Percentiles rank a stretch among this genome's conserved stretches.
These are phyloP conservation scores for Melopsittacus undulatus DNA, from an alignment of 2,797 vertebrate species.

Conservation along the genomic window DNA sequence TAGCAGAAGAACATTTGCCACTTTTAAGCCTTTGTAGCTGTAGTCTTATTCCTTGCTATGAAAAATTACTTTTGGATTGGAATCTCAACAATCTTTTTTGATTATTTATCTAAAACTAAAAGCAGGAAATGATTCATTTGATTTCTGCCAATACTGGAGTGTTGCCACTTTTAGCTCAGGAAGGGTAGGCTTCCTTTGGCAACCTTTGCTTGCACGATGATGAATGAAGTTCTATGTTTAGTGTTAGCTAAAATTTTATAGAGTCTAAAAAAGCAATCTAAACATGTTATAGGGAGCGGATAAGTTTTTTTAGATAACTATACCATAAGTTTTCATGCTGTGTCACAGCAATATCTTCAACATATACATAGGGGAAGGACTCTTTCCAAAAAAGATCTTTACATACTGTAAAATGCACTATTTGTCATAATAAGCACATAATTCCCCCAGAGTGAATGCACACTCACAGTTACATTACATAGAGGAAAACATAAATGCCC, in stretches of 20 bases:
- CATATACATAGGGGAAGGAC: conserved; percentile 1
- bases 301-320: conserved; percentile 84
- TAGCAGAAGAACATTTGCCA: not conserved
- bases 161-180: conserved; percentile 89
- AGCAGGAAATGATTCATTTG: conserved; percentile 92
- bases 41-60: conserved; percentile 50
- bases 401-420: conserved; percentile 36
- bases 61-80: conserved; percentile 79
- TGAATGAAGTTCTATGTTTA: conserved; percentile 97
- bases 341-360: conserved; percentile 67
- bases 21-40: conserved; percentile 38
- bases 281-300: conserved; percentile 81
- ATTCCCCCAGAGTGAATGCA: not conserved
- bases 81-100: conserved; percentile 82
- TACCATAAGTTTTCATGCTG: conserved; percentile 53
- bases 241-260: conserved; percentile 84
- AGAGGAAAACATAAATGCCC: conserved; percentile 39
- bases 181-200: conserved; percentile 89
- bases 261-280: conserved; percentile 87
- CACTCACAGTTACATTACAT: conserved; percentile 11
- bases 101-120: conserved; percentile 86
- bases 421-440: conserved; percentile 51
- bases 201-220: conserved; percentile 82
- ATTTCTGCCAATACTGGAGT: conserved; percentile 88
- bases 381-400: conserved; percentile 20